phyloP scores from a whole-genome alignment of 1,140 invertebrate species.

The Heterodera schachtii region DNA sequence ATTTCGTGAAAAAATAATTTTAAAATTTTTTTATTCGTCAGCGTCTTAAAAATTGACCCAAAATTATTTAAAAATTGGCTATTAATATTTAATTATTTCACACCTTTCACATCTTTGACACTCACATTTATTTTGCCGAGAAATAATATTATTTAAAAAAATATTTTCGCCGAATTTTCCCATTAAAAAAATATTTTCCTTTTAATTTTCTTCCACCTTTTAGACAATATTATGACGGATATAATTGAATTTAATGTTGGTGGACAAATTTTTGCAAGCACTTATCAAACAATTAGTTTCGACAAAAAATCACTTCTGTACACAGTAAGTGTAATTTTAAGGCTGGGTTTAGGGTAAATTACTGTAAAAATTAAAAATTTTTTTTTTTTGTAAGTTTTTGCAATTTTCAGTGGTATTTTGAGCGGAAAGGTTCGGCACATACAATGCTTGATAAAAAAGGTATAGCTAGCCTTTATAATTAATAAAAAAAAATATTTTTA shows the following conservation, averaged over 20 bases:
- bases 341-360: too few relatives aligned
- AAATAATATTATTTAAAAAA: too few relatives aligned
- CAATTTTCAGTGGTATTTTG: constrained; percentile 50
- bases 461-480: background rate
- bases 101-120: too few relatives aligned
- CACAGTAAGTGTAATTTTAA: constrained; percentile 30
- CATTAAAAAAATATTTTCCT: background rate
- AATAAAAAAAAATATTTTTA: background rate
- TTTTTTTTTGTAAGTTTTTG: constrained; percentile 3
- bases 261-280: constrained; percentile 45
- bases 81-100: too few relatives aligned
- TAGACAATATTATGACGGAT: constrained; percentile 42
- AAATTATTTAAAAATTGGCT: too few relatives aligned
- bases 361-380: background rate
- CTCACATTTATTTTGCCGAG: too few relatives aligned
- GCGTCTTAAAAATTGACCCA: too few relatives aligned
- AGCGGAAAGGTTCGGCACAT: constrained; percentile 46
- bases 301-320: constrained; percentile 50
- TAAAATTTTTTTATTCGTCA: too few relatives aligned
- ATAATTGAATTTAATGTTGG: constrained; percentile 55
- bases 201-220: background rate
- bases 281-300: constrained; percentile 47
- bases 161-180: too few relatives aligned
- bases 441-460: constrained; percentile 46
- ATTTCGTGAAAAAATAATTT: too few relatives aligned